These are phyloP conservation scores for Patella pellucida DNA, from an alignment of 2,888 invertebrate genomes.

Conservation along the genomic window DNA sequence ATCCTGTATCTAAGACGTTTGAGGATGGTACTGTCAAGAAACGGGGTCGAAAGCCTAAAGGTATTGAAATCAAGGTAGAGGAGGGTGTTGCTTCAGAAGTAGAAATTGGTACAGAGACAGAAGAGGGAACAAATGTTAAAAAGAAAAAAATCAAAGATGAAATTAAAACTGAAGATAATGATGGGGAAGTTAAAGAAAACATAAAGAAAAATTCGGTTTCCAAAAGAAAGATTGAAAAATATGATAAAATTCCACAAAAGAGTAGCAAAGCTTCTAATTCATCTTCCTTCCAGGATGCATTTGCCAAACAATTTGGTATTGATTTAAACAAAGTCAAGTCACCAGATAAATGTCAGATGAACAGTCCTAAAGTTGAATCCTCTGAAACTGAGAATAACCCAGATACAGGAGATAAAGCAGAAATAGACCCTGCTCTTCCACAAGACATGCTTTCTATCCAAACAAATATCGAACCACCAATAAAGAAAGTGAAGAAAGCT, in stretches of 20 bases:
- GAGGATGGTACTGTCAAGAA: constrained; percentile 13
- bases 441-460: neutral
- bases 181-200: constrained; percentile 16
- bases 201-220: constrained; percentile 22
- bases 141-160: constrained; percentile 22
- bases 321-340: neutral
- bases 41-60: constrained; percentile 1
- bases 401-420: neutral
- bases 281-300: constrained; percentile 39
- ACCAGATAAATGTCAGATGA: constrained; percentile 2
- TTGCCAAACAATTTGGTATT: constrained; percentile 29
- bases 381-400: constrained; percentile 10
- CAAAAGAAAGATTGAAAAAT: constrained; percentile 20
- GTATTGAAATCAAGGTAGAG: constrained; percentile 11
- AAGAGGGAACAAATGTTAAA: constrained; percentile 26
- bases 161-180: constrained; percentile 25
- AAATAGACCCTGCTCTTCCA: neutral
- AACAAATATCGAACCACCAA: constrained; percentile 27
- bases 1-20: constrained; percentile 47
- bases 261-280: constrained; percentile 19
- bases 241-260: constrained; percentile 14
- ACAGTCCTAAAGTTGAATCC: constrained; percentile 4
- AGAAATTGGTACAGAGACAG: constrained; percentile 12
- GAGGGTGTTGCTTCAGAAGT: neutral
- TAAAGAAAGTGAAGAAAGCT: constrained; percentile 30